These are phyloP conservation scores for Danio albolineatus DNA, from an alignment of 2,797 vertebrate genomes.

Conservation along the genomic window DNA sequence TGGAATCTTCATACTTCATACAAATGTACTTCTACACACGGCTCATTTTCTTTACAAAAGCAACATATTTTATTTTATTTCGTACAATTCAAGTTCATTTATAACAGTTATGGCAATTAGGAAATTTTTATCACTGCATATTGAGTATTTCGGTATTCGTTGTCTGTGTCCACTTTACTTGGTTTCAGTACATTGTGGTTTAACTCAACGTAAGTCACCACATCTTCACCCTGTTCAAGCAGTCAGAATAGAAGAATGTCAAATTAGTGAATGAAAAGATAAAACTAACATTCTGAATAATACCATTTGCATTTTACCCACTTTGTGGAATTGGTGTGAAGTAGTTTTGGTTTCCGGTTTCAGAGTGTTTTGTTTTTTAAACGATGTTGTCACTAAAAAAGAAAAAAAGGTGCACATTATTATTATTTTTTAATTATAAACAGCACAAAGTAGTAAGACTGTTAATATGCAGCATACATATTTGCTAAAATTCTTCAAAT, in stretches of 20 bases:
- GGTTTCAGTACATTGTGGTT: background rate
- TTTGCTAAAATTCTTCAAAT: too few species aligned
- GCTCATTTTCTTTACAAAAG: background rate
- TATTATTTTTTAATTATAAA: too few species aligned
- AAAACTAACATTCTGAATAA: background rate
- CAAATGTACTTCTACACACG: background rate
- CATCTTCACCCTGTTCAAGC: constrained; percentile 3
- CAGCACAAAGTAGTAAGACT: too few species aligned
- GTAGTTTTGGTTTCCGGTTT: background rate
- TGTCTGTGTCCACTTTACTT: background rate
- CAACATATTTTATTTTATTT: background rate
- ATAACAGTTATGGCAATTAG: background rate
- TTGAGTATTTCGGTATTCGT: background rate
- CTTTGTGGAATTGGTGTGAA: background rate
- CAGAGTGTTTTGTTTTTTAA: background rate
- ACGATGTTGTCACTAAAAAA: background rate
- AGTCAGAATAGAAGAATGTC: background rate
- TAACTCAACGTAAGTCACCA: background rate
- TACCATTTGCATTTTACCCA: background rate
- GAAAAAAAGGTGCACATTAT: background rate
- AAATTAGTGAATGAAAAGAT: background rate
- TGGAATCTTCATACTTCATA: background rate
- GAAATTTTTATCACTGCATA: background rate
- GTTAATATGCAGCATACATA: too few species aligned
- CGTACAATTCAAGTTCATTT: background rate